phyloP scores from a whole-genome alignment of 1,140 invertebrate species.

The Zaprionus camerounensis region DNA sequence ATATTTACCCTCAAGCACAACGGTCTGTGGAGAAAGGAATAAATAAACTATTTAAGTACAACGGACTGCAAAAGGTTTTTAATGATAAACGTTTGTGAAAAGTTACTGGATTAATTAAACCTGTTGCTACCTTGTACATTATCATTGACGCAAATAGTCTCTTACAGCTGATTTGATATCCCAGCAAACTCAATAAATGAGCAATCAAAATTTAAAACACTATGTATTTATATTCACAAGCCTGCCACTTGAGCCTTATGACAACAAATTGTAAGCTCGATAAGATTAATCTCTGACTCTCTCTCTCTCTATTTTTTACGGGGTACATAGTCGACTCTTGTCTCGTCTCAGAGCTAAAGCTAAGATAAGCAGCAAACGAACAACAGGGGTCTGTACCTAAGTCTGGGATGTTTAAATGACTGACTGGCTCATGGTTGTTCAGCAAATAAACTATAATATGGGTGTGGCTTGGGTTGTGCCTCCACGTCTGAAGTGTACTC shows the following conservation, averaged over 20 bases:
- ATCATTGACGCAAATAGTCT: conserved; percentile 10
- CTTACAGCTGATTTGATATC: conserved; percentile 35
- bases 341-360: conserved; percentile 14
- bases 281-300: conserved; percentile 51
- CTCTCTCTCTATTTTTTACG: conserved; percentile 13
- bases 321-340: conserved; percentile 25
- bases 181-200: conserved; percentile 32
- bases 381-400: conserved; percentile 3
- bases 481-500: conserved; percentile 8
- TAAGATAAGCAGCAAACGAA: conserved; percentile 19
- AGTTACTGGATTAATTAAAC: neutral
- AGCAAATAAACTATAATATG: conserved; percentile 48
- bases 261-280: conserved; percentile 41
- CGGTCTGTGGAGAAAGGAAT: conserved; percentile 56
- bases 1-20: conserved; percentile 88
- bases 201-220: conserved; percentile 30
- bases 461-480: conserved; percentile 48
- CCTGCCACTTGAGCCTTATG: conserved; percentile 1
- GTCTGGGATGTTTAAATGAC: conserved; percentile 1
- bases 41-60: conserved; percentile 2
- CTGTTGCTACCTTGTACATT: conserved; percentile 32
- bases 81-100: neutral
- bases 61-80: neutral
- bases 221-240: neutral
- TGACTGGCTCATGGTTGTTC: conserved; percentile 18